A percentile compares a stretch with the other conserved stretches of the same genome.
These are phyloP conservation scores for Taxidea taxus DNA, from an alignment of 2,113 vertebrate species.

Conservation along the genomic window DNA sequence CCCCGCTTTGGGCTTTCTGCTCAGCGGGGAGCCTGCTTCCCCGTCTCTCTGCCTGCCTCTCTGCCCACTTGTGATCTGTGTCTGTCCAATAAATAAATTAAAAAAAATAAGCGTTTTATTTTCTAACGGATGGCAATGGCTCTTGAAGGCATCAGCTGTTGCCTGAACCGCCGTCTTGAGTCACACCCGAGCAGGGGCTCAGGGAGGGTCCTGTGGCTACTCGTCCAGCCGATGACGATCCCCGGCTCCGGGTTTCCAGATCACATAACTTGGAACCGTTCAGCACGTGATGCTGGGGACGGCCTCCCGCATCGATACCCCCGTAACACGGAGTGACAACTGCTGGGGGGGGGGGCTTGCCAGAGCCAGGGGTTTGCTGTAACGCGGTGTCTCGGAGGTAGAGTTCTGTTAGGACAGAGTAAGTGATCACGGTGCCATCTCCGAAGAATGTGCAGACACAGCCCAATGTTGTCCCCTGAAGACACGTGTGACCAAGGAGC, in stretches of 20 bases:
- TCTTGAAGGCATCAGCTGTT: no score
- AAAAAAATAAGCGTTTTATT: no score
- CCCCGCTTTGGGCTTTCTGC: no score
- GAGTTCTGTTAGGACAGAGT: background rate
- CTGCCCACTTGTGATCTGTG: no score
- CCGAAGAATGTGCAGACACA: background rate
- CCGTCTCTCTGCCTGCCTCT: no score
- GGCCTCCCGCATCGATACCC: background rate
- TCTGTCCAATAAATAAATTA: no score
- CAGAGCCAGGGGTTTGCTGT: background rate
- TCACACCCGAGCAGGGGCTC: no score
- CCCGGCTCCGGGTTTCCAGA: background rate
- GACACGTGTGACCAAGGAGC: background rate
- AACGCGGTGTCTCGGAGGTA: background rate
- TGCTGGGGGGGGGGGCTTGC: background rate
- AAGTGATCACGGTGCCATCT: background rate
- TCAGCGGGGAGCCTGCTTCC: no score
- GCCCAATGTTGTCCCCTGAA: rapidly evolving
- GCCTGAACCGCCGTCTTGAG: background rate
- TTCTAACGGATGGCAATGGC: rapidly evolving
- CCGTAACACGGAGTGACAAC: background rate
- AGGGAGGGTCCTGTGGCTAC: background rate
- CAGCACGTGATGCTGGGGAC: background rate
- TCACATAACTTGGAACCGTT: background rate
- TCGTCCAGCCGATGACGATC: background rate